phyloP scores from a whole-genome alignment of 2,113 vertebrate species.

The Chascanopsetta lugubris region DNA sequence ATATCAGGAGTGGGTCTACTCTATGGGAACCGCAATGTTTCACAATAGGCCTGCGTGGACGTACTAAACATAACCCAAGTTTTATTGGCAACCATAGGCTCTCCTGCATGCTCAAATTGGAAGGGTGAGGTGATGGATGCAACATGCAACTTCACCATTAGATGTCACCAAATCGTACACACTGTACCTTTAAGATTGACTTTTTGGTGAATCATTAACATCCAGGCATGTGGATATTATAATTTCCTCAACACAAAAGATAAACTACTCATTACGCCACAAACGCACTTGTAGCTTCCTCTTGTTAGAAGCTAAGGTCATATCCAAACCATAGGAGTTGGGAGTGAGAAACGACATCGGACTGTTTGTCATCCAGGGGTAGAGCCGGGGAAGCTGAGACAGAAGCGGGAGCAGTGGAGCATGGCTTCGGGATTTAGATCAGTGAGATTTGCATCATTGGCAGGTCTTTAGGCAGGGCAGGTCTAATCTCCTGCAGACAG shows the following conservation, averaged over 20 bases:
- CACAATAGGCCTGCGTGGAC: too few species aligned
- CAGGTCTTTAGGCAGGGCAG: constrained; percentile 68
- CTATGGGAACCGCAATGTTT: too few species aligned
- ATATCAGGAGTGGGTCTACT: too few species aligned
- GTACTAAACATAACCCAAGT: too few species aligned
- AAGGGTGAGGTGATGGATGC: too few species aligned
- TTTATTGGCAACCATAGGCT: too few species aligned
- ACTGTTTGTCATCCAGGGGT: constrained; percentile 47
- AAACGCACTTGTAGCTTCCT: constrained; percentile 6
- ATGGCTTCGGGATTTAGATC: constrained; percentile 78
- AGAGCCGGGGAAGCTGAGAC: constrained; percentile 45
- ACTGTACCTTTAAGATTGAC: neutral
- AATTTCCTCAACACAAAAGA: neutral
- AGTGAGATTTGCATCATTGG: constrained; percentile 76
- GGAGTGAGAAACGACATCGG: constrained; percentile 53
- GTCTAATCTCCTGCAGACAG: constrained; percentile 81
- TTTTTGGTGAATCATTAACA: neutral
- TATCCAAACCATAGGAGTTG: constrained; percentile 38
- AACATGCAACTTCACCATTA: too few species aligned
- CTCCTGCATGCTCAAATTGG: too few species aligned
- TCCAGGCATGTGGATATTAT: neutral
- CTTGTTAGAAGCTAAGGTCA: constrained; percentile 51
- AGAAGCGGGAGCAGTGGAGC: constrained; percentile 63
- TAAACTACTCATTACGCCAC: constrained; percentile 13
- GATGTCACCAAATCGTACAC: too few species aligned